Evolutionary conservation across 2,797 vertebrate species (phyloP), one percentile per base, ranked within the genome.

Genomic region (Onychomys leucogaster): DNA sequence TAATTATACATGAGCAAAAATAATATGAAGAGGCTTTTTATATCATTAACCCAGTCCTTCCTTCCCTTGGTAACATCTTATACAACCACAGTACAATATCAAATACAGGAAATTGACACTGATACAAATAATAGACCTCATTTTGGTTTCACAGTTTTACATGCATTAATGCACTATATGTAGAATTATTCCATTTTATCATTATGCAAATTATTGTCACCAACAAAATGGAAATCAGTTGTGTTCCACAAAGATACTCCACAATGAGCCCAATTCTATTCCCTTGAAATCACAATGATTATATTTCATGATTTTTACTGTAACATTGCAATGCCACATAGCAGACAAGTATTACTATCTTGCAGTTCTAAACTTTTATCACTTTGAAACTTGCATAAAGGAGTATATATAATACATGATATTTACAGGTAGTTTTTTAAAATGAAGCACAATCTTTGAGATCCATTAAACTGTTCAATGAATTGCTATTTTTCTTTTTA

Each of bases 1-100:
- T 96, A 91, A 89, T 32, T 90, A 34, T 82, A 82, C 55, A 83
- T 55, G 85, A 55, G 25, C 25, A 94, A 96, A 96, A 85, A 82
- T 73, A 94, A 65, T 37, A 88, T 41, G 90, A 85, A 95, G 16
- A 87, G 27, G 34, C 55, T 91, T 90, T 78, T 6, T 73, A 37
- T 83, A 92, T 6, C 3, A 37, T 93, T 83, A 89, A 92, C 21
- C 55, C 37, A 95, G 27, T 75, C 29, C n/a, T 49, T 63, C 34
- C 19, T 65, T 37, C 61, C 25, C 17, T 37, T 57, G 23, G 7
- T 84, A 92, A 77, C 63, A 92, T n/a, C 59, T 89, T 77, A 55
- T 43, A 69, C 43, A 82, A 83, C 3, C 76, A 63, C 13, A 90
- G 73, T 69, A 96, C 27, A 88, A 27, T 65, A 93, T 34, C 25